A percentile compares a stretch with the other conserved stretches of the same genome.
Evolutionary conservation across 1,140 invertebrate species (phyloP).

Genomic region (Maniola jurtina): DNA sequence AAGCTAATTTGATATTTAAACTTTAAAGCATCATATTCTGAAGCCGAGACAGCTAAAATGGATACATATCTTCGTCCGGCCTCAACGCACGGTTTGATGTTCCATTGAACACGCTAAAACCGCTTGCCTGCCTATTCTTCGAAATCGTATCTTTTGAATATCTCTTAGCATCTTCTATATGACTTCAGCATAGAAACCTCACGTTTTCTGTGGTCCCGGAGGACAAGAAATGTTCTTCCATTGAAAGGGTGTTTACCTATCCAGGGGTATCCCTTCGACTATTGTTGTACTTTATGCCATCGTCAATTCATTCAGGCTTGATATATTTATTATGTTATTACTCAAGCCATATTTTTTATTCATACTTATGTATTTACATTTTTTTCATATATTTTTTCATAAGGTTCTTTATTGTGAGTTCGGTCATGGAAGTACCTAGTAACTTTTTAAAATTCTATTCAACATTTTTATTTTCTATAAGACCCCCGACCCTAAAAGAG

Average conservation of each 20-base stretch:
- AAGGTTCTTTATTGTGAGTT: no score
- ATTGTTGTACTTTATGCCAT: constrained; percentile 17
- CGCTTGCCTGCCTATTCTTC: no score
- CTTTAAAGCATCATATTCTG: no score
- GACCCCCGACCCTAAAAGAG: no score
- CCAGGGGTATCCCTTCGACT: constrained; percentile 17
- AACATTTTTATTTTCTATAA: no score
- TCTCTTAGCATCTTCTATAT: constrained; percentile 7
- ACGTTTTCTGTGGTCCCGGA: constrained; percentile 25
- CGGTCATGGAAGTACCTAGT: no score
- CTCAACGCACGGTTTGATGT: no score
- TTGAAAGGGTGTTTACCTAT: constrained; percentile 40
- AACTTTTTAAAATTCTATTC: no score
- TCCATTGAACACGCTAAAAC: no score
- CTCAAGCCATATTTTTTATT: neutral
- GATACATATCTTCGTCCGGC: no score
- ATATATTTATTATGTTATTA: constrained; percentile 5
- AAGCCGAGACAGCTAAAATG: no score
- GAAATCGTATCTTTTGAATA: neutral
- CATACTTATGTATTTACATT: neutral
- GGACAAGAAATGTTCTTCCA: constrained; percentile 33
- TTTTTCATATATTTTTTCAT: neutral
- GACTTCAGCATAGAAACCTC: constrained; percentile 12
- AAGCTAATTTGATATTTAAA: no score
- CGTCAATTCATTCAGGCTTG: constrained; percentile 11